phyloP scores from a whole-genome alignment of 2,797 vertebrate genomes.

The Anguilla marmorata region DNA sequence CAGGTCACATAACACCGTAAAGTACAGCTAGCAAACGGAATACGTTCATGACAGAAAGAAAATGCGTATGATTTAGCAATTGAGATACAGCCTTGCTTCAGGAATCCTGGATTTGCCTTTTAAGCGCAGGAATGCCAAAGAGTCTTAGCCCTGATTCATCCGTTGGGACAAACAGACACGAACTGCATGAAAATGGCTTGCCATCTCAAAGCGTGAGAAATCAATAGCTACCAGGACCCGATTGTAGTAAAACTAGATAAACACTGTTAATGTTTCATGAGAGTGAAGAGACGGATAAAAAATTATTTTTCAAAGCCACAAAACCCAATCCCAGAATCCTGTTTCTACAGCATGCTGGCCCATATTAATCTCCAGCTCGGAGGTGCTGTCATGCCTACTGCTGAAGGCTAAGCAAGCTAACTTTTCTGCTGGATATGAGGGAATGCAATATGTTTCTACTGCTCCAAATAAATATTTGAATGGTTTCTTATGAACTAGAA shows the following conservation, averaged over 20 bases:
- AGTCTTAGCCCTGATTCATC: not conserved
- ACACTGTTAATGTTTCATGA: slow-evolving; percentile 15
- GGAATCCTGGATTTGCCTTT: not conserved
- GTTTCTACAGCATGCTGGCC: not conserved
- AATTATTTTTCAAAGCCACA: not conserved
- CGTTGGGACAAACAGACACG: not conserved
- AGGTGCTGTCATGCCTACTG: not conserved
- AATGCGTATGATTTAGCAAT: not conserved
- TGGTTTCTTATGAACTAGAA: too few relatives aligned
- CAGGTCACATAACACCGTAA: not conserved
- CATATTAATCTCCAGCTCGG: not conserved
- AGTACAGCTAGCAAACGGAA: not conserved
- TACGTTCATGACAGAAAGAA: not conserved
- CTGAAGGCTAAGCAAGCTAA: not conserved
- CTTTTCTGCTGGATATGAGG: not conserved
- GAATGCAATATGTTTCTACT: not conserved
- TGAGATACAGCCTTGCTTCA: not conserved
- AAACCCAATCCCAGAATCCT: not conserved
- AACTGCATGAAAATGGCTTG: not conserved
- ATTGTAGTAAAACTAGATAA: not conserved
- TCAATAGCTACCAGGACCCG: not conserved
- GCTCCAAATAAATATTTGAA: too few relatives aligned
- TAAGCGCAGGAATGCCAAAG: not conserved
- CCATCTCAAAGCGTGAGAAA: not conserved
- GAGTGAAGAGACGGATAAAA: not conserved